These are phyloP conservation scores for Dicyema japonicum DNA, from an alignment of 1,140 invertebrate species.

Conservation along the genomic window DNA sequence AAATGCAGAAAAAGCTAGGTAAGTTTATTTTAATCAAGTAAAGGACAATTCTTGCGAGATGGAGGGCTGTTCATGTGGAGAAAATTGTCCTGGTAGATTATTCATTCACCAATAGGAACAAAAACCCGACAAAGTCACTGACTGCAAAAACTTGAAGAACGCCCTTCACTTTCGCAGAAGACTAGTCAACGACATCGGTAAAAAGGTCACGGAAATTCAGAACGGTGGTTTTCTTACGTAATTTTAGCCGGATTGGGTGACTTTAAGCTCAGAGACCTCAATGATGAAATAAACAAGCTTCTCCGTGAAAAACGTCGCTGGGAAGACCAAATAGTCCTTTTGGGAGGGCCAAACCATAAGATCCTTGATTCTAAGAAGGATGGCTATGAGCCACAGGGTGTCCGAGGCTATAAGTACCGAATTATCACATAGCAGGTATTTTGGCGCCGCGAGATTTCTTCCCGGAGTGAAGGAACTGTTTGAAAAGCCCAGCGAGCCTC, in stretches of 20 bases:
- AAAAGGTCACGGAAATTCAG: slow-evolving; percentile 95
- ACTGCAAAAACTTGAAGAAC: slow-evolving; percentile 52
- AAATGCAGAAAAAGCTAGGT: slow-evolving; percentile 27
- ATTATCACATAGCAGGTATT: slow-evolving; percentile 26
- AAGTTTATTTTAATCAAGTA: too few relatives aligned
- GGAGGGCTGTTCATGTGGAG: slow-evolving; percentile 59
- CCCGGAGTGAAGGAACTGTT: slow-evolving; percentile 85
- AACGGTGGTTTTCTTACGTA: slow-evolving; percentile 31
- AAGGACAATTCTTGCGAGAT: slow-evolving; percentile 75
- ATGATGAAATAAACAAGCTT: slow-evolving; percentile 96
- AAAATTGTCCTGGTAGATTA: slow-evolving; percentile 23
- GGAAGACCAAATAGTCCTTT: slow-evolving; percentile 68
- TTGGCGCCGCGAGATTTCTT: slow-evolving; percentile 86
- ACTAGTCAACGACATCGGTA: slow-evolving; percentile 74
- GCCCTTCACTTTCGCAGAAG: slow-evolving; percentile 76
- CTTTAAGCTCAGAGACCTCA: slow-evolving; percentile 76
- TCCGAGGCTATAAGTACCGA: slow-evolving; percentile 66
- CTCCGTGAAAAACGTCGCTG: slow-evolving; percentile 66
- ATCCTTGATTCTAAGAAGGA: slow-evolving; percentile 61
- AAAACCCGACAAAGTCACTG: slow-evolving; percentile 58
- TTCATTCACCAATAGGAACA: slow-evolving; percentile 29
- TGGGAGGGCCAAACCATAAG: slow-evolving; percentile 68
- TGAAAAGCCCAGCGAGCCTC: too few relatives aligned
- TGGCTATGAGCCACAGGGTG: slow-evolving; percentile 67
- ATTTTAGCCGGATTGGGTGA: slow-evolving; percentile 61